Evolutionary conservation across 2,113 vertebrate species (phyloP), one percentile per base, ranked within the genome.

Genomic region (Megalops atlanticus): DNA sequence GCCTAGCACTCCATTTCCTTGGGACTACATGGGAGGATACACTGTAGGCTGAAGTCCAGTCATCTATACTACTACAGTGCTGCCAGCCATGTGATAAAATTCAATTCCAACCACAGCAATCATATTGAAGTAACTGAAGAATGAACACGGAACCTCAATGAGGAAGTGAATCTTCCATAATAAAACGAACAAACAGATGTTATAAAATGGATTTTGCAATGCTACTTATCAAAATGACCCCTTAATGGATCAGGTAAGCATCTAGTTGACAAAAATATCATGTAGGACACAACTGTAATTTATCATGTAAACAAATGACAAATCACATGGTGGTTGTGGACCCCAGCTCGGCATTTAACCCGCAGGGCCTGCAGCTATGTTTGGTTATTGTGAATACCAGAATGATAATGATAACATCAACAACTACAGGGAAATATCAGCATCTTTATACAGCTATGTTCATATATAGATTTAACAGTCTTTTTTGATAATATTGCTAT

Each of bases 401-500:
- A 64, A n/a, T 64, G 58, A 31, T 31, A 64, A 27, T 64, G 58
- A 64, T n/a, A 11, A 64, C 31, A n/a, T 64, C 58, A 64, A 64
- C 58, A 45, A 14, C 43, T 11, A 64, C 2, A 64, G 58, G 58
- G 58, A 64, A 64, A 64, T 31, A 64, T 64, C 18, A 64, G 58
- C 58, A 31, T 64, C 31, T 31, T n/a, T 64, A 64, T 64, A 31
- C 58, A 64, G 58, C 7, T n/a, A 64, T 31, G n/a, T 64, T 64
- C 24, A 24, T 64, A 64, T 64, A 11, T 64, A 64, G 58, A 27
- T 31, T 27, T 64, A 64, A 64, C 58, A 64, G 58, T 64, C 58
- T 52, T 64, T 64, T 64, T 64, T 64, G 58, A 64, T 64, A 64
- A 64, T 64, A 64, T 64, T 64, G 58, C 58, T 64, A 64, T 64